These are phyloP conservation scores for Neoitamus cyanurus DNA, from an alignment of 2,888 invertebrate genomes.

Conservation along the genomic window DNA sequence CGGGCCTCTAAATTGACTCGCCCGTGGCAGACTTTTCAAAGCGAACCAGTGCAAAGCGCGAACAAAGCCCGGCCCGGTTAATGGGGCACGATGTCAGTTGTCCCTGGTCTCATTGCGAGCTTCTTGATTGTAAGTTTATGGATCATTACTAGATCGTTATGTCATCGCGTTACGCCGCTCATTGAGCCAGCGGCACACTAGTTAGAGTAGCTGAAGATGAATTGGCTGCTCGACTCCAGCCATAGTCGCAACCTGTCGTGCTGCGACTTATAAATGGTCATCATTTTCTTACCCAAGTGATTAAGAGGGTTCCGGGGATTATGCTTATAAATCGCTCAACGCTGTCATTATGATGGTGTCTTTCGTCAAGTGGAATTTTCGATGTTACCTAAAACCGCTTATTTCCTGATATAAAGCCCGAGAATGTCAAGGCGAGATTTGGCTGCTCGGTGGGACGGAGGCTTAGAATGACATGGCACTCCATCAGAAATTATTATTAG, in stretches of 20 bases:
- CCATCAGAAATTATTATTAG: background rate
- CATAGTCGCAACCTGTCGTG: background rate
- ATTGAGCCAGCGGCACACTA: background rate
- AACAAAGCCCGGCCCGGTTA: background rate
- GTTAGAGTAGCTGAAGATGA: background rate
- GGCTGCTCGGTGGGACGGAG: background rate
- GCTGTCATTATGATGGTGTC: background rate
- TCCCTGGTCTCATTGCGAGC: conserved; percentile 11
- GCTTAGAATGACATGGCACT: background rate
- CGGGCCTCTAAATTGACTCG: conserved; percentile 10
- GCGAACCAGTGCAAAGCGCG: background rate
- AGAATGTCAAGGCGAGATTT: background rate
- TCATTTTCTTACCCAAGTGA: background rate
- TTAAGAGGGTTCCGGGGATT: background rate
- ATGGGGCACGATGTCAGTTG: background rate
- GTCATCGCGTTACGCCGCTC: background rate
- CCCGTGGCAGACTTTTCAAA: conserved; percentile 3
- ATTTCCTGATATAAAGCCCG: background rate
- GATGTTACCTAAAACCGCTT: background rate
- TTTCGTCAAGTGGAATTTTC: background rate
- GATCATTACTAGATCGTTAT: conserved; percentile 13
- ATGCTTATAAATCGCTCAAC: background rate
- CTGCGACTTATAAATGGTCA: background rate
- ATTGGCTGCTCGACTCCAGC: background rate
- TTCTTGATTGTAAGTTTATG: conserved; percentile 7